Conservation (phyloP, 2,888 invertebrate species). For the Herminia tarsipennalis region DNA sequence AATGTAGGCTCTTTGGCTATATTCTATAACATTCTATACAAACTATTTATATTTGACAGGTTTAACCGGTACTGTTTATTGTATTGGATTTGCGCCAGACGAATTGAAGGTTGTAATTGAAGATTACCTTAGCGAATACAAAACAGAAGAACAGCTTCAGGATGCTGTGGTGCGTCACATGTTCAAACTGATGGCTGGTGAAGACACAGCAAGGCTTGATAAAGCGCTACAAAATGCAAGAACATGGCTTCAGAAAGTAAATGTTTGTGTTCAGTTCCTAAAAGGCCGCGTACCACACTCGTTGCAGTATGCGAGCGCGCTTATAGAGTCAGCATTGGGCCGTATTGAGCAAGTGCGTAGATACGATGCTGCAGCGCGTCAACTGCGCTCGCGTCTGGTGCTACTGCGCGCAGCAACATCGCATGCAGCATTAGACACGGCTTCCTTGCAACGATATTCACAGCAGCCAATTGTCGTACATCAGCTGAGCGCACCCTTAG, state of each 20-base stretch:
- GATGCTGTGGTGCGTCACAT: constrained; percentile 47
- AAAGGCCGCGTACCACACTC: constrained; percentile 48
- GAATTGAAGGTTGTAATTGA: constrained; percentile 43
- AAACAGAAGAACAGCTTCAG: constrained; percentile 42
- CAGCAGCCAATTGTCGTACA: constrained; percentile 30
- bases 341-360: constrained; percentile 40
- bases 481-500: constrained; percentile 39
- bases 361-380: constrained; percentile 20
- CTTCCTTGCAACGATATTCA: constrained; percentile 9
- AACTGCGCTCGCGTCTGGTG: constrained; percentile 45
- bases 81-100: constrained; percentile 57
- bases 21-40: not conserved
- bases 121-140: constrained; percentile 24
- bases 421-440: not conserved
- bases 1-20: too few relatives aligned
- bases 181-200: constrained; percentile 43
- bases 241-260: constrained; percentile 54
- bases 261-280: too few relatives aligned
- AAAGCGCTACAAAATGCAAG: constrained; percentile 15
- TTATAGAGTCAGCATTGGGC: constrained; percentile 49
- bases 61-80: constrained; percentile 58
- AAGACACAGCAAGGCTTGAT: constrained; percentile 26
- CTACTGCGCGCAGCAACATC: constrained; percentile 30
- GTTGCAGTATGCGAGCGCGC: constrained; percentile 47
- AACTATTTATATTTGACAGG: constrained; percentile 46